Evolutionary conservation across 2,888 invertebrate species (phyloP).

Genomic region (Diadromus collaris): DNA sequence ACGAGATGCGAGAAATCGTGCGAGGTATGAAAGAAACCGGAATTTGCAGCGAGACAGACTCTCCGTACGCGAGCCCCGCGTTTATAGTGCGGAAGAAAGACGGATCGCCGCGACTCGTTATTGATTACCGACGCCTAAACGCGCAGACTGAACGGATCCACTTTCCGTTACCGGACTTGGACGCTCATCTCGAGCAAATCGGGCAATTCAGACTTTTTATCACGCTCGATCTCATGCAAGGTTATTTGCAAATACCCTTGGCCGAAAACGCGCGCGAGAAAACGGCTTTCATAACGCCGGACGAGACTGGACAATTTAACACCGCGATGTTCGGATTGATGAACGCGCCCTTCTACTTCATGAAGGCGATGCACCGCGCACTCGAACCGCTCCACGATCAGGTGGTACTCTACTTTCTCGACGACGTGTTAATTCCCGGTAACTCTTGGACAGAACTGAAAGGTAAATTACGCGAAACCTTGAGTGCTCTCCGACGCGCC

Average conservation of each 20-base stretch:
- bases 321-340: too few relatives aligned
- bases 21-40: conserved; percentile 27
- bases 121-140: too few relatives aligned
- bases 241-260: too few relatives aligned
- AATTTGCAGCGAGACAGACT: conserved; percentile 41
- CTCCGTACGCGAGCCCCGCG: too few relatives aligned
- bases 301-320: too few relatives aligned
- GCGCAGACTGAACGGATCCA: too few relatives aligned
- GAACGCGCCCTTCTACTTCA: conserved; percentile 67
- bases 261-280: too few relatives aligned
- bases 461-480: not conserved
- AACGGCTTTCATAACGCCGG: too few relatives aligned
- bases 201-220: conserved; percentile 25
- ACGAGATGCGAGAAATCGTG: conserved; percentile 37
- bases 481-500: conserved; percentile 55
- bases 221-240: too few relatives aligned
- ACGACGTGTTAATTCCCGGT: conserved; percentile 14
- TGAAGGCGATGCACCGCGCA: conserved; percentile 44
- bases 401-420: conserved; percentile 15
- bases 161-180: too few relatives aligned
- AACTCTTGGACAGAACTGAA: conserved; percentile 7
- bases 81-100: conserved; percentile 51
- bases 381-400: too few relatives aligned
- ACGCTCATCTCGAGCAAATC: conserved; percentile 19
- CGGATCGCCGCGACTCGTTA: conserved; percentile 49